A percentile compares a stretch with the other conserved stretches of the same genome.
phyloP scores from a whole-genome alignment of 2,113 vertebrate genomes.

The Spea multiplicata region DNA sequence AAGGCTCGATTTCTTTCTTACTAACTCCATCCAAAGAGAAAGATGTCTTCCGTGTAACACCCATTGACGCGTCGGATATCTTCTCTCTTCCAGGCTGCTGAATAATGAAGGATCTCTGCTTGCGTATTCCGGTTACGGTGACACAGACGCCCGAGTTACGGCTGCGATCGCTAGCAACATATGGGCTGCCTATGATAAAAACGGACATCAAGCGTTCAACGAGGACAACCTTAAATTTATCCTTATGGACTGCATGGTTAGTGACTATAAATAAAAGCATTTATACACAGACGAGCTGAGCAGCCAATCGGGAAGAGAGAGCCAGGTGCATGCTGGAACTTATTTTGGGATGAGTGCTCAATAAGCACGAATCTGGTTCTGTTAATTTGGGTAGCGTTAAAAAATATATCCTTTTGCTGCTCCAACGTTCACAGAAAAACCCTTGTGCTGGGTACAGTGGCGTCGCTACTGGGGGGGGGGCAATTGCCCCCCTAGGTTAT shows the following conservation, averaged over 20 bases:
- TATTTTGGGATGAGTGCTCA: no score
- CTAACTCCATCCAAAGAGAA: no score
- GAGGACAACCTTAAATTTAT: conserved; percentile 97
- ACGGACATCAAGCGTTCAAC: conserved; percentile 93
- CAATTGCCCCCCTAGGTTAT: no score
- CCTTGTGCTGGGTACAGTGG: no score
- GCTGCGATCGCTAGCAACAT: conserved; percentile 98
- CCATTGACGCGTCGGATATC: neutral
- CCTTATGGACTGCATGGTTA: conserved; percentile 97
- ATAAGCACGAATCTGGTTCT: neutral
- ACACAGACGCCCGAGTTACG: conserved; percentile 93
- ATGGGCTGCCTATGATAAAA: conserved; percentile 97
- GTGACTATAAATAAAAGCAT: conserved; percentile 25
- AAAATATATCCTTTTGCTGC: neutral
- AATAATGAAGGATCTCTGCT: conserved; percentile 95
- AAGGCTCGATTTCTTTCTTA: no score
- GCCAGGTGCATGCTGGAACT: neutral
- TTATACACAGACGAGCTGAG: no score
- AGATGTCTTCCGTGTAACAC: neutral
- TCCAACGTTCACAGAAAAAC: no score
- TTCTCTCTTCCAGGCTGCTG: conserved; percentile 62
- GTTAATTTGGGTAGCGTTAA: neutral
- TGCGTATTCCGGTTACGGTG: conserved; percentile 95
- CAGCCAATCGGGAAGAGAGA: no score
- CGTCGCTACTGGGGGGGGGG: no score